Conservation (phyloP, 1,140 invertebrate genomes). For the Bombus consobrinus region DNA sequence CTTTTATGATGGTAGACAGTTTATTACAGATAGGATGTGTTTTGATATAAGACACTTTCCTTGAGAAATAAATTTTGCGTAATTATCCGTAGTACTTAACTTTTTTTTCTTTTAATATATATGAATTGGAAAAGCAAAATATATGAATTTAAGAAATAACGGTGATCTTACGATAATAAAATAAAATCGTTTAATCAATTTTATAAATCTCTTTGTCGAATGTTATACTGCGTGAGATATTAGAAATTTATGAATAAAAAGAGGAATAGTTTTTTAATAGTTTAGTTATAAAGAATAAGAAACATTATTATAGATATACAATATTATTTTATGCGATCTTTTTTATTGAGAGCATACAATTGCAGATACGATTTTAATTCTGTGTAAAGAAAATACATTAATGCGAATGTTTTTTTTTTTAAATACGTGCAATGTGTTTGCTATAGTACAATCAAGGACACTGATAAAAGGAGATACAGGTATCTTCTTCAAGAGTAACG, state of each 20-base stretch:
- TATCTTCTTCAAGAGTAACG: conserved; percentile 12
- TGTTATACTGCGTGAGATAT: background rate
- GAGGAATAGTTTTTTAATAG: no score
- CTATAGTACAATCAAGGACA: background rate
- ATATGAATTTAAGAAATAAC: background rate
- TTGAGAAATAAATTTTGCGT: background rate
- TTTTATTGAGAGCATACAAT: background rate
- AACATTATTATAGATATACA: background rate
- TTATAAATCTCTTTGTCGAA: background rate
- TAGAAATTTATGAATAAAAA: background rate
- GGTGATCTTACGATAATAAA: background rate
- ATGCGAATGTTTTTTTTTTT: background rate
- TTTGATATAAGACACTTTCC: background rate
- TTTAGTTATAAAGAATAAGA: background rate
- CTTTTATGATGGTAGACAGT: no score
- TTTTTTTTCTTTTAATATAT: background rate
- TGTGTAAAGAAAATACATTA: background rate
- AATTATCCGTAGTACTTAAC: background rate
- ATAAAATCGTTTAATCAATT: background rate
- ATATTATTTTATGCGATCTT: background rate
- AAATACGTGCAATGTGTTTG: background rate
- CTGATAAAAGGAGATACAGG: conserved; percentile 36
- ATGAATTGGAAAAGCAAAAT: background rate
- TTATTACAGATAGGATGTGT: conserved; percentile 12
- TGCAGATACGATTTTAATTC: background rate